Evolutionary conservation across 2,888 invertebrate species (phyloP), one percentile per base, ranked within the genome.

Genomic region (Dione vanillae): DNA sequence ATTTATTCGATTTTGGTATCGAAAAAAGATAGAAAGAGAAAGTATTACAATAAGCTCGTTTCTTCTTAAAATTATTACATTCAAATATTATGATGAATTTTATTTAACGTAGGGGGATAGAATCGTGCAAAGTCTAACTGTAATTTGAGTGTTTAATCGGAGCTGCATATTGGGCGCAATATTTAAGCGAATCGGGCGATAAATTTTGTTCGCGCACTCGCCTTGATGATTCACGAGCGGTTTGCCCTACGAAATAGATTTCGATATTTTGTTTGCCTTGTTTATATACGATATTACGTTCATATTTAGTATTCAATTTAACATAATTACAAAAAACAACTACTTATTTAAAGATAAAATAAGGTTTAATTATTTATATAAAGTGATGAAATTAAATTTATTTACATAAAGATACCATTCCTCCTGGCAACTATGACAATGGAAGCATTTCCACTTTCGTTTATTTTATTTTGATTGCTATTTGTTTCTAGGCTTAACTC

Each of bases 71-170:
- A 41, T 41, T 2, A 7, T 41, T 41, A n/a, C n/a, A 7, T 6
- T 12, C 27, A 49, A 14, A 27, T 14, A 52, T 52, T 27, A 35
- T 14, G 27, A 52, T 35, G 27, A 35, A 37, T 12, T 54, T 37
- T 54, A 37, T 37, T 64, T 67, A 67, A 35, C 8, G 58, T 54
- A 49, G 54, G 52, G 51, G 52, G 59, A 58, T 70, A 65, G 70
- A 70, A 73, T 73, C 16, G 73, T 59, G 37, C 59, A 65, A 67
- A 74, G 72, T 72, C 69, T 72, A 69, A 70, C 72, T 69, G 70
- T 74, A 75, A 75, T 75, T 70, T 74, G 74, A 70, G 59, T 69
- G 75, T 75, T 73, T 75, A 72, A 75, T 74, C 72, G 75, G 61
- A 67, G 74, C 70, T 70, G 70, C 72, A 75, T 74, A 75, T 75